phyloP scores from a whole-genome alignment of 1,140 invertebrate species.

The Maniola jurtina region DNA sequence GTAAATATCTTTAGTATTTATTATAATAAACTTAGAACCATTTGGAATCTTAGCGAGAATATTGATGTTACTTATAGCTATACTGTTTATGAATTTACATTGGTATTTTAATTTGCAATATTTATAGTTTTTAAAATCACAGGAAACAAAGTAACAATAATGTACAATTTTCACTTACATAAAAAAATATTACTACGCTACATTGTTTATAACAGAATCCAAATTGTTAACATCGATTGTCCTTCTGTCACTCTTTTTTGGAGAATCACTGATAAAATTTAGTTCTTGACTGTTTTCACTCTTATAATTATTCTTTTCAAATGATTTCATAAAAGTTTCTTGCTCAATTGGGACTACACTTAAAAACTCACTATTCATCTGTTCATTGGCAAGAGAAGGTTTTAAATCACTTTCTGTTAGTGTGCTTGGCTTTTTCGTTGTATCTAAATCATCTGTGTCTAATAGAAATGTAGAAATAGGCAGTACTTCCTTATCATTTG shows the following conservation, averaged over 20 bases:
- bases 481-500: constrained; percentile 33
- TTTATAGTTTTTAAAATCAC: constrained; percentile 28
- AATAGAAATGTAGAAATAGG: constrained; percentile 62
- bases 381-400: constrained; percentile 21
- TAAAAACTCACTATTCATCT: constrained; percentile 43
- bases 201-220: constrained; percentile 56
- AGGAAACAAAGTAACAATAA: constrained; percentile 52
- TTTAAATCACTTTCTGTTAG: constrained; percentile 27
- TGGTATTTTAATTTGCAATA: constrained; percentile 26
- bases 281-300: constrained; percentile 56
- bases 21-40: constrained; percentile 39
- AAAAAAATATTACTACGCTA: constrained; percentile 51
- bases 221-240: constrained; percentile 58
- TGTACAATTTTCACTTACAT: constrained; percentile 53
- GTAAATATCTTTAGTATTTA: constrained; percentile 46
- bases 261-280: constrained; percentile 70
- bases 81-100: constrained; percentile 34
- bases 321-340: constrained; percentile 40
- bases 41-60: constrained; percentile 35
- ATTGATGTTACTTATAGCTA: constrained; percentile 16
- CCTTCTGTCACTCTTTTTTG: constrained; percentile 69
- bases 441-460: constrained; percentile 66
- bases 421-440: constrained; percentile 34
- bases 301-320: constrained; percentile 43
- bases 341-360: constrained; percentile 59